Evolutionary conservation across 2,888 invertebrate genomes (phyloP), one percentile per base, ranked within the genome.

Genomic region (Synanthedon formicaeformis): DNA sequence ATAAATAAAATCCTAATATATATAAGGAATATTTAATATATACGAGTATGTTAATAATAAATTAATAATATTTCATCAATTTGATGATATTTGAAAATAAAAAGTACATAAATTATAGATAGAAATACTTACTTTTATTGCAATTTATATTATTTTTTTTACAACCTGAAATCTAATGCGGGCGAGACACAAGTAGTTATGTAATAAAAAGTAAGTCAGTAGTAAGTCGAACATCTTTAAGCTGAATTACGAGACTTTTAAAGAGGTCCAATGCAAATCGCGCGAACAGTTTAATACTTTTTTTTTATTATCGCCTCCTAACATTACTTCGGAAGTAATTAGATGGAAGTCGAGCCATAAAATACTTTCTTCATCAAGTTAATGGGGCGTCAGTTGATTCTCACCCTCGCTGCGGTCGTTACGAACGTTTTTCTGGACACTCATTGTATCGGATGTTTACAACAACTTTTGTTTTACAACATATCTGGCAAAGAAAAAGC

Each of bases 281-380:
- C 23, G 50, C 50, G 6, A 50, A 50, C 40, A 40, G 12, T 50
- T 50, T 34, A 50, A 16, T 40, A 40, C 34, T 27, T 34, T 50
- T 50, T 23, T 50, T 50, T 50, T 50, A 50, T 40, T 27, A 40
- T 50, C 50, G 50, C 13, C 13, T 63, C 5, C 63, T 63, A 59
- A 60, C 61, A 53, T 58, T 60, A 59, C 60, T 59, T 64, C 62
- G 58, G 57, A 61, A 60, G 71, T 69, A 69, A 73, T 75, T 75
- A 73, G 64, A 58, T 55, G 54, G 52, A 51, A 56, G 51, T 56
- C 57, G 52, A 52, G 58, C 56, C 56, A 70, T 76, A 75, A 75
- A 77, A 73, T 74, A 75, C 73, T 75, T 76, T 71, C 69, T 76
- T 76, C 78, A 78, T 77, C 72, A 75, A 71, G 65, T 67, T 73